A percentile compares a stretch with the other conserved stretches of the same genome.
phyloP scores from a whole-genome alignment of 2,113 vertebrate species.

The Lepidothrix coronata region DNA sequence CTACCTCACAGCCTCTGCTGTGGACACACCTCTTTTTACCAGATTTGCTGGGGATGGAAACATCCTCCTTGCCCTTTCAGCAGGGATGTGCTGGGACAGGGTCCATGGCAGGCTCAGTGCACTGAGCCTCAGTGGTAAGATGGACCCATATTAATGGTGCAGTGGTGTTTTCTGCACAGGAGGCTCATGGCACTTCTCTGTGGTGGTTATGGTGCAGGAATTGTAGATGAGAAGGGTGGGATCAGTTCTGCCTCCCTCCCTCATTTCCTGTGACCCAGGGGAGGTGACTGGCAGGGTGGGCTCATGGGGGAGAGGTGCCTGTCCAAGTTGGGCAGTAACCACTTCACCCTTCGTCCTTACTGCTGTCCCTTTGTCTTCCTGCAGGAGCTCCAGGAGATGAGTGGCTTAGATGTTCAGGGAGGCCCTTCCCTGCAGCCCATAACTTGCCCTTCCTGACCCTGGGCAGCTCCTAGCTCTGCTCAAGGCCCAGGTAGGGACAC shows the following conservation, averaged over 20 bases:
- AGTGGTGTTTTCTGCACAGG: not conserved
- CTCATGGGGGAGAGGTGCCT: not conserved
- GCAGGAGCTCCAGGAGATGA: not conserved
- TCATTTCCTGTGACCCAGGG: not conserved
- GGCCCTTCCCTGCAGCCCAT: not conserved
- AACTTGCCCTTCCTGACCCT: not conserved
- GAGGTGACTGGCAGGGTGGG: not conserved
- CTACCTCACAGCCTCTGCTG: not conserved
- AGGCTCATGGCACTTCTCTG: not conserved
- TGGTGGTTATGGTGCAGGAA: not conserved
- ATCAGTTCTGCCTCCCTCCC: not conserved
- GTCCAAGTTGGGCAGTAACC: not conserved
- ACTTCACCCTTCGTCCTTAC: not conserved
- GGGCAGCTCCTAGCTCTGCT: not conserved
- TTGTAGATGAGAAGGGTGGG: accelerated
- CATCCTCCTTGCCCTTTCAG: accelerated
- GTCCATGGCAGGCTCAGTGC: not conserved
- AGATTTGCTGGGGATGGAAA: not conserved
- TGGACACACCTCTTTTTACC: not conserved
- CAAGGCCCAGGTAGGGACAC: not conserved
- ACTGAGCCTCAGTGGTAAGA: not conserved
- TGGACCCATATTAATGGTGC: not conserved
- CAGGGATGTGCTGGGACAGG: not conserved
- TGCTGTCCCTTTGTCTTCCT: not conserved
- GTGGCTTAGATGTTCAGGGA: not conserved